Evolutionary conservation across 2,797 vertebrate species (phyloP).

Genomic region (Mus minutoides): DNA sequence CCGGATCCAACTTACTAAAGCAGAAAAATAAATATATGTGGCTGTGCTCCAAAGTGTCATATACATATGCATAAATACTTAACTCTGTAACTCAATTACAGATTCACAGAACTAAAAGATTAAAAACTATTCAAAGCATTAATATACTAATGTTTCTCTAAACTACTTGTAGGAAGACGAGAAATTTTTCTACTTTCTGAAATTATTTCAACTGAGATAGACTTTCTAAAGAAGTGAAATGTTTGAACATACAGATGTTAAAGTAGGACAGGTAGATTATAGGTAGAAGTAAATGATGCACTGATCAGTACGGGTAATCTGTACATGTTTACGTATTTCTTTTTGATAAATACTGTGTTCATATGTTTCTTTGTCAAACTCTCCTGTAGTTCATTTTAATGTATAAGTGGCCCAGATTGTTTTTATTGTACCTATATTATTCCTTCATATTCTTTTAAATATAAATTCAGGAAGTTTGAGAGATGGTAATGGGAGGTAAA

Average conservation of each 20-base stretch:
- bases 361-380: neutral
- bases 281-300: neutral
- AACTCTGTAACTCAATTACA: neutral
- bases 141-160: neutral
- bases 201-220: neutral
- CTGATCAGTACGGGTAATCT: neutral
- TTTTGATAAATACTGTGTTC: neutral
- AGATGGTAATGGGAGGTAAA: neutral
- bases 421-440: neutral
- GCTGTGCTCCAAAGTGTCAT: neutral
- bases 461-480: conserved; percentile 25
- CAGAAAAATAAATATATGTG: neutral
- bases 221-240: conserved; percentile 28
- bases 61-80: neutral
- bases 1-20: too few relatives aligned
- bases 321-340: conserved; percentile 33
- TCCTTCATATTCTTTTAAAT: neutral
- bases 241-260: conserved; percentile 34
- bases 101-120: neutral
- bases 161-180: neutral
- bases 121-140: neutral
- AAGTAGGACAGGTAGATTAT: neutral
- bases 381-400: conserved; percentile 46
- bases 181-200: neutral
- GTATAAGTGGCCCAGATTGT: neutral